Evolutionary conservation across 2,888 invertebrate genomes (phyloP), one percentile per base, ranked within the genome.

Genomic region (Protula sp.): DNA sequence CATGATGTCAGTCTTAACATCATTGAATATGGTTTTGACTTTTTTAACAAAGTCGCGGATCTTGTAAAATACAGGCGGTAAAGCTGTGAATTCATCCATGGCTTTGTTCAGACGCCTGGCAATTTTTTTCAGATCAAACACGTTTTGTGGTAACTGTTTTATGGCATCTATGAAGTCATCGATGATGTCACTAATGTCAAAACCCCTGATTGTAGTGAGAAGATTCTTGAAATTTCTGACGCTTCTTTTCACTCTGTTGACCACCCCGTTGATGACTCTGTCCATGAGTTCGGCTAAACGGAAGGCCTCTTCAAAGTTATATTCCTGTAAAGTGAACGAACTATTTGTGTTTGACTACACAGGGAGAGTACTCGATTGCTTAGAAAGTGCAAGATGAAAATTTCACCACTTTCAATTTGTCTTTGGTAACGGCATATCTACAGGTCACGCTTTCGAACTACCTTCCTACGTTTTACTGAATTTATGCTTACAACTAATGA

Each of bases 1-100:
- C 63, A 69, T 62, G 29, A 72, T 66, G 47, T 71, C 70, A 14
- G 65, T 63, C 56, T 63, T 66, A 30, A 72, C 61, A 54, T 72
- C 70, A 28, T 64, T 67, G 57, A 64, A 64, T 22, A 71, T 58
- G 4, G 66, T 69, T 45, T 61, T 54, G 22, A 69, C 63, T 48
- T 69, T 70, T 24, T 45, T 48, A n/a, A 61, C 24, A n/a, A 53
- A 30, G 2, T 29, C 24, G 28, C 31, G 29, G 27, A 61, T 54
- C 28, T 55, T 31, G 2, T 30, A n/a, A 9, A 55, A 22, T 22
- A 55, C 45, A 24, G 30, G 38, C 26, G 55, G 55, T 22, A 53
- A n/a, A 24, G 28, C 30, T 9, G 9, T 24, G 22, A 29, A 53
- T 29, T 53, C 30, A 9, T 24, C 27, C 2, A 53, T 53, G 1